Evolutionary conservation across 1,140 invertebrate species (phyloP).

Genomic region (Platyscapa corneri): DNA sequence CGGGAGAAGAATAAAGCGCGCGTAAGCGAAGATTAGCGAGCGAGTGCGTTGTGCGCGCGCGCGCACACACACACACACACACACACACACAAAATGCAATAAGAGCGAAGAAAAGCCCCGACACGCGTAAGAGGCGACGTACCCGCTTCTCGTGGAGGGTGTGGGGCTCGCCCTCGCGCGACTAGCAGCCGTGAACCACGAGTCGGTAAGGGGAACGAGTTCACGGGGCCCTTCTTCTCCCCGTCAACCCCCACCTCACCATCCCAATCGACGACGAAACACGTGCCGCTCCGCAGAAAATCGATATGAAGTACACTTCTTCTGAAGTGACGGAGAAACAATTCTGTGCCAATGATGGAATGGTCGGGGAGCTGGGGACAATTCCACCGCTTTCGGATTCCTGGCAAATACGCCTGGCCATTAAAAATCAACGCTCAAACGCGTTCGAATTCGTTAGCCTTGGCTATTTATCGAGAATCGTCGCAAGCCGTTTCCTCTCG

Average conservation of each 20-base stretch:
- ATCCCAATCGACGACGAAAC: background rate
- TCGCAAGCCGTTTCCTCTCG: too few species aligned
- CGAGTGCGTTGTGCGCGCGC: background rate
- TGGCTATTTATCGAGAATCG: too few species aligned
- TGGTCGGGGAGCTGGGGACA: too few species aligned
- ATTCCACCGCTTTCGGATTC: too few species aligned
- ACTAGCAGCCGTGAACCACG: constrained; percentile 15
- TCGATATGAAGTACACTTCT: background rate
- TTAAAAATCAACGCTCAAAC: too few species aligned
- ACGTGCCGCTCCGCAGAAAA: background rate
- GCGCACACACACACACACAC: too few species aligned
- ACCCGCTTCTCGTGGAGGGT: background rate
- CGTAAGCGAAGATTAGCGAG: constrained; percentile 2
- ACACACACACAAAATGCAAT: too few species aligned
- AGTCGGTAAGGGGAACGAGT: background rate
- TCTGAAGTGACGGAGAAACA: background rate
- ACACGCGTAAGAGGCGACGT: background rate
- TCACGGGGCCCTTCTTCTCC: background rate
- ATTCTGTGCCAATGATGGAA: background rate
- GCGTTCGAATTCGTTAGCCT: too few species aligned
- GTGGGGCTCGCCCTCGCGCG: background rate
- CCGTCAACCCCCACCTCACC: too few species aligned
- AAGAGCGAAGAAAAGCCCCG: background rate
- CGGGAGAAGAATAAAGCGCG: background rate
- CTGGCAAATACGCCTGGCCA: too few species aligned